Conservation (phyloP, 2,888 invertebrate genomes). For the Drosophila suboccidentalis region DNA sequence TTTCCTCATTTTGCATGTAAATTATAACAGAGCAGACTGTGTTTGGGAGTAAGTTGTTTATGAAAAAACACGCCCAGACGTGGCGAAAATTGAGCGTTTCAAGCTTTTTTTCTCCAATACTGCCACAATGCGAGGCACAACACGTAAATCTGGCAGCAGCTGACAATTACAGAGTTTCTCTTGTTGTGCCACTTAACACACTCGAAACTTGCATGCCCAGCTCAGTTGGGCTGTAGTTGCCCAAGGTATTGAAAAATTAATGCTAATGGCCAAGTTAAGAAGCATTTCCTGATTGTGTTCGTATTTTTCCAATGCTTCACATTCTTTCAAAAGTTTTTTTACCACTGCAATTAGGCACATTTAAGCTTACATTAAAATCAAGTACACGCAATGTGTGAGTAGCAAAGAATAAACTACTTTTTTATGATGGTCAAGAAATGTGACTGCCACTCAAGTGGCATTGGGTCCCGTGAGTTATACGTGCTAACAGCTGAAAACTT, state of each 20-base stretch:
- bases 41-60: slow-evolving; percentile 62
- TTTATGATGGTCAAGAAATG: slow-evolving; percentile 19
- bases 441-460: slow-evolving; percentile 42
- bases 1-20: slow-evolving; percentile 61
- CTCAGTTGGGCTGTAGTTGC: neutral
- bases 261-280: slow-evolving; percentile 67
- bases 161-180: slow-evolving; percentile 71
- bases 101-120: slow-evolving; percentile 12
- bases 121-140: slow-evolving; percentile 56
- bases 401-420: slow-evolving; percentile 9
- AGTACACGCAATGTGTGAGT: slow-evolving; percentile 4
- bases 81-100: slow-evolving; percentile 49
- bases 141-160: slow-evolving; percentile 79
- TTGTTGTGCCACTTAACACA: slow-evolving; percentile 49
- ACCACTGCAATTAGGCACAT: slow-evolving; percentile 6
- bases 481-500: slow-evolving; percentile 40
- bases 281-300: slow-evolving; percentile 70
- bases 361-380: slow-evolving; percentile 5
- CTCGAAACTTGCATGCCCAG: slow-evolving; percentile 54
- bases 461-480: slow-evolving; percentile 53
- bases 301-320: slow-evolving; percentile 5
- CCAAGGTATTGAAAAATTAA: slow-evolving; percentile 70
- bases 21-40: slow-evolving; percentile 54
- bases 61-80: slow-evolving; percentile 56
- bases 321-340: neutral